phyloP scores from a whole-genome alignment of 2,797 vertebrate species.

The Enoplosus armatus region DNA sequence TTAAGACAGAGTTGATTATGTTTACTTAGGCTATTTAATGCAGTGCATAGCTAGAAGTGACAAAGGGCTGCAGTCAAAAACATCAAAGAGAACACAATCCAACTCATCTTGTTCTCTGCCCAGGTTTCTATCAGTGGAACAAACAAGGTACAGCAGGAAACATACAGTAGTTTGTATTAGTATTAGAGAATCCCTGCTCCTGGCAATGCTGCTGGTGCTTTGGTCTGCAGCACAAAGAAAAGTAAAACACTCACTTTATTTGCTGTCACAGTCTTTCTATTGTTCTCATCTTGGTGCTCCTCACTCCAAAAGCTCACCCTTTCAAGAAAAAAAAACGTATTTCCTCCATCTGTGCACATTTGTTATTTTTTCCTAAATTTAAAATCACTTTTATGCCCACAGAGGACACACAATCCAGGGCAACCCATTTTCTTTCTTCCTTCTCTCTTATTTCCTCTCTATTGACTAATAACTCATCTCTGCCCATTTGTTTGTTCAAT shows the following conservation, averaged over 20 bases:
- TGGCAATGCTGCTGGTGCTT: constrained; percentile 1
- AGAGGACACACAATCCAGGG: constrained; percentile 24
- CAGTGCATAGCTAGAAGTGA: not conserved
- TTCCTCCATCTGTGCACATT: not conserved
- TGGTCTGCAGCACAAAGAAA: not conserved
- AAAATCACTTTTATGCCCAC: constrained; percentile 38
- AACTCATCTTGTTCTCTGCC: not conserved
- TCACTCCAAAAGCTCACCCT: constrained; percentile 11
- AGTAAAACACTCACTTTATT: constrained; percentile 21
- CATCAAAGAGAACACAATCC: constrained; percentile 5
- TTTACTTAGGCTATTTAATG: not conserved
- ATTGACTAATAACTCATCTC: constrained; percentile 43
- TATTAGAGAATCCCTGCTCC: constrained; percentile 1
- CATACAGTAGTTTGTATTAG: not conserved
- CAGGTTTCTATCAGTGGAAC: constrained; percentile 24
- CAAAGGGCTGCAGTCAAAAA: constrained; percentile 3
- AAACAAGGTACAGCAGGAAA: constrained; percentile 15
- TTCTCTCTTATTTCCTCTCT: constrained; percentile 23
- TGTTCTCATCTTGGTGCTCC: constrained; percentile 13
- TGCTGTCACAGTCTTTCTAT: constrained; percentile 1
- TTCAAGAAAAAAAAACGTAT: constrained; percentile 7
- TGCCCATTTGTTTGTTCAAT: constrained; percentile 51
- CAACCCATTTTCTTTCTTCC: constrained; percentile 31
- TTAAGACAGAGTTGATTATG: not conserved
- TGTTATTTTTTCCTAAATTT: constrained; percentile 10